phyloP scores from a whole-genome alignment of 2,113 vertebrate genomes.

The Chitala chitala region DNA sequence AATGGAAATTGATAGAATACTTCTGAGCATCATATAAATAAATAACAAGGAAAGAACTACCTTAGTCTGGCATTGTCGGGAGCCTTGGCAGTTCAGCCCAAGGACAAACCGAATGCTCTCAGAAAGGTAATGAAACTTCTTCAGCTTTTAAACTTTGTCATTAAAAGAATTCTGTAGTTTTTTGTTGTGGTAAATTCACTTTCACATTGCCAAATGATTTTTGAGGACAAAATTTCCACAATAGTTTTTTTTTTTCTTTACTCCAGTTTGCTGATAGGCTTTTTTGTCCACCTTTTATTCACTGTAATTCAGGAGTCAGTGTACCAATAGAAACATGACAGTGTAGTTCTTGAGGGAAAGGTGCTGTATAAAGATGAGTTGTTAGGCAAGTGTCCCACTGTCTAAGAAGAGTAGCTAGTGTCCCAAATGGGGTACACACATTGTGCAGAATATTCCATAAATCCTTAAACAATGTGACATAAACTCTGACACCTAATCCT shows the following conservation, averaged over 20 bases:
- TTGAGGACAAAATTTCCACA: neutral
- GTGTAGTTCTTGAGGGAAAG: no score
- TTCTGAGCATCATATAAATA: conserved; percentile 1
- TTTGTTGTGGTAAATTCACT: neutral
- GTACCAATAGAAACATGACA: no score
- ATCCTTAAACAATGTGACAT: no score
- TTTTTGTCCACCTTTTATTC: neutral
- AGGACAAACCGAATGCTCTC: neutral
- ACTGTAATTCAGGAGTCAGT: neutral
- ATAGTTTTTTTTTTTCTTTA: no score
- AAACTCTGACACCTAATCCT: no score
- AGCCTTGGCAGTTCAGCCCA: neutral
- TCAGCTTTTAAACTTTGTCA: neutral
- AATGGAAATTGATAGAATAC: neutral
- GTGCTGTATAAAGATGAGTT: no score
- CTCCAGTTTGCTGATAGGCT: neutral
- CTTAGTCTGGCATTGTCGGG: neutral
- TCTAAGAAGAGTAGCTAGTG: no score
- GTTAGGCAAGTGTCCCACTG: no score
- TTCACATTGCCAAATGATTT: neutral
- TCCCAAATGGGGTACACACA: no score
- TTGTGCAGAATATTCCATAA: no score
- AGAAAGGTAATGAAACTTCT: neutral
- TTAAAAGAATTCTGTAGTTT: no score
- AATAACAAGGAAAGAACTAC: neutral